Conservation (phyloP, 2,888 invertebrate genomes). For the Sarcophaga subvicina region DNA sequence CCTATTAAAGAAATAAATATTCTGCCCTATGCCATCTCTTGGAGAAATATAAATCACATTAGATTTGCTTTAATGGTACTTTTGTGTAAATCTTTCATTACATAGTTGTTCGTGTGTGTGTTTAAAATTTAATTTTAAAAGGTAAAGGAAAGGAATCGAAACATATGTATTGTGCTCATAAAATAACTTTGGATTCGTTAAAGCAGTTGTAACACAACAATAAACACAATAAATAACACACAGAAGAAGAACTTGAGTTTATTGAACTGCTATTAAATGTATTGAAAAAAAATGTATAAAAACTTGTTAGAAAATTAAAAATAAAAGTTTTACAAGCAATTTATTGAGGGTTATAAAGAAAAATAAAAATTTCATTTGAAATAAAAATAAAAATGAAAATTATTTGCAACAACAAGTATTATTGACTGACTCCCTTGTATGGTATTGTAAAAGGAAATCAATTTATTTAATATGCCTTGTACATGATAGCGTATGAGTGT, state of each 20-base stretch:
- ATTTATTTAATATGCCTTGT: no score
- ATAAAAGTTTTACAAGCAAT: slow-evolving; percentile 47
- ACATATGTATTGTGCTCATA: slow-evolving; percentile 29
- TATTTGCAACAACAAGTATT: slow-evolving; percentile 33
- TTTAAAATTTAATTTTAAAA: slow-evolving; percentile 39
- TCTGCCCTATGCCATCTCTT: no score
- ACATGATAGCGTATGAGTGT: no score
- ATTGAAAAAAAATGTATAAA: neutral
- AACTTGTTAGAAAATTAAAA: neutral
- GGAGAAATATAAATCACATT: slow-evolving; percentile 48
- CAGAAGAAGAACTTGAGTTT: neutral
- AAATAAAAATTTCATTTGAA: neutral
- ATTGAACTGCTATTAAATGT: neutral
- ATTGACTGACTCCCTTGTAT: no score
- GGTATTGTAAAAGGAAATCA: no score
- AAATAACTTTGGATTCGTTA: slow-evolving; percentile 64
- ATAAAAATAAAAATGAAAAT: slow-evolving; percentile 31
- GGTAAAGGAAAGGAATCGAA: slow-evolving; percentile 39
- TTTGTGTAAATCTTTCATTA: slow-evolving; percentile 43
- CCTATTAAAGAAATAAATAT: no score
- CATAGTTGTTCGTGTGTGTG: no score
- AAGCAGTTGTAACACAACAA: neutral
- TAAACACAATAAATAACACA: no score
- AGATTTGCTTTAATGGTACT: slow-evolving; percentile 63
- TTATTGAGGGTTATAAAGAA: slow-evolving; percentile 39